Evolutionary conservation across 2,797 vertebrate genomes (phyloP).

Genomic region (Pseudomugil gertrudae): DNA sequence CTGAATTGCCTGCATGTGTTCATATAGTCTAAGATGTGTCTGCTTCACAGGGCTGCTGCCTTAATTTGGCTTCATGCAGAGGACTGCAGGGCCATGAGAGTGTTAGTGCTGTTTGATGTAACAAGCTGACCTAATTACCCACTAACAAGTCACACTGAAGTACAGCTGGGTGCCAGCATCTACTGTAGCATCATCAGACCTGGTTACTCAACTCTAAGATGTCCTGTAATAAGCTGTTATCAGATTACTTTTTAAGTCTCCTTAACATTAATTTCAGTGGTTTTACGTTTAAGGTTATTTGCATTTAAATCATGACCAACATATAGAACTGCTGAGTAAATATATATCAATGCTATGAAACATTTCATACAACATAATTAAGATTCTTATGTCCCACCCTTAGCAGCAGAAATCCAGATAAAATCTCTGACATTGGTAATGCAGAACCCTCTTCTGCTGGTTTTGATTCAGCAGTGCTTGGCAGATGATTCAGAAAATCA

Average conservation of each 20-base stretch:
- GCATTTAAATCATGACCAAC: too few relatives aligned
- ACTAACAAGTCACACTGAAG: conserved; percentile 59
- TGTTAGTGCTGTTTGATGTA: conserved; percentile 64
- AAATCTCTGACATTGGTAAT: too few relatives aligned
- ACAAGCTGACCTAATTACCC: conserved; percentile 73
- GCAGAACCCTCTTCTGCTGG: too few relatives aligned
- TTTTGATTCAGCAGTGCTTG: not conserved
- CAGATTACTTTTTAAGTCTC: conserved; percentile 26
- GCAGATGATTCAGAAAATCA: not conserved
- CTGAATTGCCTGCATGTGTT: conserved; percentile 6
- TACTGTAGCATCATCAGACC: conserved; percentile 40
- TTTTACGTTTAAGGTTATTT: too few relatives aligned
- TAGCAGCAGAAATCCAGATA: too few relatives aligned
- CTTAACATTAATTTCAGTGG: not conserved
- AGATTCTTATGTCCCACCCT: too few relatives aligned
- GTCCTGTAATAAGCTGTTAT: conserved; percentile 37
- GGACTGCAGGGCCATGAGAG: conserved; percentile 40
- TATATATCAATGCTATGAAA: not conserved
- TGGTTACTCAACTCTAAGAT: conserved; percentile 13
- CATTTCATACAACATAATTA: too few relatives aligned
- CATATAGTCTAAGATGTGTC: conserved; percentile 11
- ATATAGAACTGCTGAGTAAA: not conserved
- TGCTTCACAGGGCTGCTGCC: conserved; percentile 51
- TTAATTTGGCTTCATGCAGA: conserved; percentile 53
- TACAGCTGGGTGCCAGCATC: conserved; percentile 63